These are phyloP conservation scores for Hycleus cichorii DNA, from an alignment of 1,140 invertebrate species.

Conservation along the genomic window DNA sequence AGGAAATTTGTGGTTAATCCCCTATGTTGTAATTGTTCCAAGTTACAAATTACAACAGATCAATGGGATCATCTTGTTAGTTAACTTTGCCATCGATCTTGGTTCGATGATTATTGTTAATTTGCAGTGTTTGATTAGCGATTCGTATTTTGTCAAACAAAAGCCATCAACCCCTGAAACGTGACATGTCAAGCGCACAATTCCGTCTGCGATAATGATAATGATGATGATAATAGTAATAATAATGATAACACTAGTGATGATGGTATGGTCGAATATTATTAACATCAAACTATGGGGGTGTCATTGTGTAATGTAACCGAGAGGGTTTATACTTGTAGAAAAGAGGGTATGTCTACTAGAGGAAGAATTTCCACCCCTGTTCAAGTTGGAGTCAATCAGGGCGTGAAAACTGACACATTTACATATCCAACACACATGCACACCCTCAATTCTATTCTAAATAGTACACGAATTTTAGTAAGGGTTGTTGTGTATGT, in stretches of 20 bases:
- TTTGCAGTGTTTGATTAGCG: slow-evolving; percentile 17
- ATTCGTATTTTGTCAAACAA: slow-evolving; percentile 12
- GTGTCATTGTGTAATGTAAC: slow-evolving; percentile 19
- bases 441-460: too few species aligned
- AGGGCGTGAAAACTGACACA: slow-evolving; percentile 40
- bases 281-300: slow-evolving; percentile 18
- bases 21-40: too few species aligned
- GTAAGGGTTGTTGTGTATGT: too few species aligned
- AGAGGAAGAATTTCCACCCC: neutral
- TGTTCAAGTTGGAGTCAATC: slow-evolving; percentile 31
- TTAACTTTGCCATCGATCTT: too few species aligned
- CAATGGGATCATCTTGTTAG: too few species aligned
- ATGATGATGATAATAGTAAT: too few species aligned
- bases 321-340: slow-evolving; percentile 19
- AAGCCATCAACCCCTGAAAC: slow-evolving; percentile 11
- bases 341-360: neutral
- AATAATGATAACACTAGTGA: neutral
- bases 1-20: too few species aligned
- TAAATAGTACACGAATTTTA: too few species aligned
- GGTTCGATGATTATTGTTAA: slow-evolving; percentile 7
- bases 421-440: slow-evolving; percentile 30
- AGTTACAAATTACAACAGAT: too few species aligned
- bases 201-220: too few species aligned
- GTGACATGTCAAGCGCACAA: slow-evolving; percentile 16
- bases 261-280: slow-evolving; percentile 22